Evolutionary conservation across 1,140 invertebrate genomes (phyloP), one percentile per base, ranked within the genome.

Genomic region (Aphidius gifuensis): DNA sequence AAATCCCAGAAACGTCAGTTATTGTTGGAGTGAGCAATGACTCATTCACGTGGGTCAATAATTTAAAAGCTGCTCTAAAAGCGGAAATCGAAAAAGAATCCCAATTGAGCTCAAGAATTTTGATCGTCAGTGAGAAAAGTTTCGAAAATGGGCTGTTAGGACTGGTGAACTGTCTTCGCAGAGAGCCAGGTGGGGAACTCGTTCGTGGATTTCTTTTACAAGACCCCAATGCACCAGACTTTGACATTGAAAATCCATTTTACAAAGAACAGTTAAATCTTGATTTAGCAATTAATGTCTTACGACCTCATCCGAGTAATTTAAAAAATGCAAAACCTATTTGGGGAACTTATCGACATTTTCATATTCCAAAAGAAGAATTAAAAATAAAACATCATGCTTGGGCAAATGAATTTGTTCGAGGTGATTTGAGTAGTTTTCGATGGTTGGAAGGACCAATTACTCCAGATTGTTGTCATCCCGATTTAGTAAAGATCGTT

Each of bases 361-460:
- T 90, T 6, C 73, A 83, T 9, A 66, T 90, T 1, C 74, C 79
- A 23, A 76, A 80, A 16, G 47, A 79, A 5, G 65, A 77, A 48
- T 78, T 78, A 5, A 75, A 82, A 8, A 74, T 69, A 43, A 80
- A 80, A 0, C 72, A 83, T 55, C 90, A 97, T 79, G 89, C 87
- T 0, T 94, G 86, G 73, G 87, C 90, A 0, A 93, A 96, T 77
- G 87, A 90, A 1, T 66, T 85, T 3, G 87, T 88, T 5, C 85
- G 89, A 67, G 93, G 94, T 51, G 95, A 98, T 76, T 78, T 98
- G 16, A 90, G 89, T 0, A 90, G 90, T 43, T 73, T 98, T 2
- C 85, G 79, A 11, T 98, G 96, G 96, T 79, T 96, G 1, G 80
- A 91, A 76, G 89, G 86, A 59, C 82, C 83, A n/a, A 74, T 83